phyloP scores from a whole-genome alignment of 2,797 vertebrate genomes.

The Bradypodion ventrale region DNA sequence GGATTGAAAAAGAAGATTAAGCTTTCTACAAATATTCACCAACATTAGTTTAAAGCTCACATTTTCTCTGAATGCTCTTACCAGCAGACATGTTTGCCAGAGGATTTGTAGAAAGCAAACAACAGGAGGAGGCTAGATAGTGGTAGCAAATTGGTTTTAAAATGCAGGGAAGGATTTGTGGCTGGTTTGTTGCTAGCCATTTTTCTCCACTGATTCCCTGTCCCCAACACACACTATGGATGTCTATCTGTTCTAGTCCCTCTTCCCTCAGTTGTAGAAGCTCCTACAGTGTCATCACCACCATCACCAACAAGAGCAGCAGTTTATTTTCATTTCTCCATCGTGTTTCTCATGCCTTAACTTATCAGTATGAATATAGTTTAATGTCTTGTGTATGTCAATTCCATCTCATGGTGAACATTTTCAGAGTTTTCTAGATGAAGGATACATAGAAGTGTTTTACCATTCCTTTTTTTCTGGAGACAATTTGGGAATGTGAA shows the following conservation, averaged over 20 bases:
- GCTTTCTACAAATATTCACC: conserved; percentile 30
- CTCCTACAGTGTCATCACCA: not conserved
- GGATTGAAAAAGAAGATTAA: conserved; percentile 19
- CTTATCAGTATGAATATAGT: too few relatives aligned
- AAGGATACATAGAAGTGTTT: too few relatives aligned
- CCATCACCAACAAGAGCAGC: not conserved
- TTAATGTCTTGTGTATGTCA: too few relatives aligned
- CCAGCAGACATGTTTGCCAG: conserved; percentile 28
- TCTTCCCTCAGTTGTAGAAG: not conserved
- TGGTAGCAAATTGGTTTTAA: conserved; percentile 1
- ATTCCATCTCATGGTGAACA: too few relatives aligned
- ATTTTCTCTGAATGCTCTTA: conserved; percentile 22
- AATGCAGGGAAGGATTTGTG: not conserved
- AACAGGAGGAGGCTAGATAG: conserved; percentile 19
- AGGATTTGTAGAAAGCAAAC: conserved; percentile 31
- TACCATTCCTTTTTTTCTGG: too few relatives aligned
- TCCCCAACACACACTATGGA: too few relatives aligned
- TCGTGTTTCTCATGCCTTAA: not conserved
- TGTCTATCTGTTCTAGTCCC: not conserved
- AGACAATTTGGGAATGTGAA: too few relatives aligned
- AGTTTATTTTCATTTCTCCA: not conserved
- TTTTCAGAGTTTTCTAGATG: too few relatives aligned
- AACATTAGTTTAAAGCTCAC: conserved; percentile 25
- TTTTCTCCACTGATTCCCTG: not conserved
- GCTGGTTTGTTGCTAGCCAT: not conserved